These are phyloP conservation scores for Macheiramphus alcinus DNA, from an alignment of 2,113 vertebrate species.

Conservation along the genomic window DNA sequence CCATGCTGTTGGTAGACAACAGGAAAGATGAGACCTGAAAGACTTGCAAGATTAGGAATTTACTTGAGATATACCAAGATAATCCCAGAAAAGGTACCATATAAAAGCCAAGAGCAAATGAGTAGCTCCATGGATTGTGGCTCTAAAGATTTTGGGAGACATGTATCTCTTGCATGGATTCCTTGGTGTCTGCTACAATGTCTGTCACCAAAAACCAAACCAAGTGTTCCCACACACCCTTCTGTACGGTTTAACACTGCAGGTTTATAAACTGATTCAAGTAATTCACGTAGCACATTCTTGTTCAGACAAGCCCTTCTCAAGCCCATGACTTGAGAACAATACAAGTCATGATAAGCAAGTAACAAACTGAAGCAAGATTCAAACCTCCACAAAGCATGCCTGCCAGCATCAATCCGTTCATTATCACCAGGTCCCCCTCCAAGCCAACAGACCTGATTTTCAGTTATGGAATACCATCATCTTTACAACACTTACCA, in stretches of 20 bases:
- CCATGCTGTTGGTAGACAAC: not conserved
- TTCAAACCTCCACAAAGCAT: not conserved
- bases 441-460: not conserved
- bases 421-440: not conserved
- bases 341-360: not conserved
- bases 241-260: not conserved
- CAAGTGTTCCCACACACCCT: not conserved
- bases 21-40: not conserved
- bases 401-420: not conserved
- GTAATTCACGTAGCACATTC: not conserved
- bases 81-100: not conserved
- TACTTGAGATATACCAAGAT: not conserved
- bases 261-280: not conserved
- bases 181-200: not conserved
- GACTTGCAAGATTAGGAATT: not conserved
- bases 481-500: not conserved
- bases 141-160: not conserved
- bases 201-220: not conserved
- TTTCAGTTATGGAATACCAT: not conserved
- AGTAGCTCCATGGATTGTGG: not conserved
- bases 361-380: not conserved
- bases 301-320: not conserved
- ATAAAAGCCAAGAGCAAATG: not conserved
- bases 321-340: not conserved
- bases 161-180: not conserved